Conservation (phyloP, 1,140 invertebrate genomes). For the Diorhabda carinulata region DNA sequence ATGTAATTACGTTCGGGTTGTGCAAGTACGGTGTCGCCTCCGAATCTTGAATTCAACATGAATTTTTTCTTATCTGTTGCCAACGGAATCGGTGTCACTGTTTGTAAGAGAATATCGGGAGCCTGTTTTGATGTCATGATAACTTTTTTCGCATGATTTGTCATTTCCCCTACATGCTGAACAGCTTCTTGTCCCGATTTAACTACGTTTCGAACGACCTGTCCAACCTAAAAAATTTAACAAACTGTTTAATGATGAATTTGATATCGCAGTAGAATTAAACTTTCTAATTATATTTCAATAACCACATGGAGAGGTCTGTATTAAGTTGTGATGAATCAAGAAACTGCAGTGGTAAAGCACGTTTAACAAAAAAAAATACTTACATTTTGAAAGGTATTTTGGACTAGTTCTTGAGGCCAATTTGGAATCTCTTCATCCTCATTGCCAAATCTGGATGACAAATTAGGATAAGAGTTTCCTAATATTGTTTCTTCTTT, state of each 20-base stretch:
- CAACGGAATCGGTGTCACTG: not conserved
- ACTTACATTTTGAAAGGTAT: not conserved
- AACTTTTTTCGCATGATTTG: constrained; percentile 36
- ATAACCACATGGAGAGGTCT: too few relatives aligned
- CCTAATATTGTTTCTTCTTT: not conserved
- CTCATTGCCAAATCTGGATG: not conserved
- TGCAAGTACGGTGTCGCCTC: not conserved
- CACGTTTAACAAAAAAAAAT: not conserved
- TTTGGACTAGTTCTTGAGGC: not conserved
- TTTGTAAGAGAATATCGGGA: constrained; percentile 24
- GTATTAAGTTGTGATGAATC: too few relatives aligned
- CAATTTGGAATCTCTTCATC: not conserved
- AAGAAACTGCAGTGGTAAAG: too few relatives aligned
- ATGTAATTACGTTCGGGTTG: not conserved
- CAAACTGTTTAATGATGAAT: too few relatives aligned
- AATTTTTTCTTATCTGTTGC: constrained; percentile 27
- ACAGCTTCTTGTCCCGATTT: constrained; percentile 32
- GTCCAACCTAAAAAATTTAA: constrained; percentile 12
- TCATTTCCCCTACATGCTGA: constrained; percentile 33
- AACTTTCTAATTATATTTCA: too few relatives aligned
- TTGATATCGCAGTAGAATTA: too few relatives aligned
- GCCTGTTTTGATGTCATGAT: constrained; percentile 24
- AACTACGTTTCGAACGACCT: constrained; percentile 5
- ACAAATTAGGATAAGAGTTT: not conserved
- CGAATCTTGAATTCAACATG: constrained; percentile 37